Conservation (phyloP, 2,113 vertebrate genomes). For the Eubucco bourcierii region DNA sequence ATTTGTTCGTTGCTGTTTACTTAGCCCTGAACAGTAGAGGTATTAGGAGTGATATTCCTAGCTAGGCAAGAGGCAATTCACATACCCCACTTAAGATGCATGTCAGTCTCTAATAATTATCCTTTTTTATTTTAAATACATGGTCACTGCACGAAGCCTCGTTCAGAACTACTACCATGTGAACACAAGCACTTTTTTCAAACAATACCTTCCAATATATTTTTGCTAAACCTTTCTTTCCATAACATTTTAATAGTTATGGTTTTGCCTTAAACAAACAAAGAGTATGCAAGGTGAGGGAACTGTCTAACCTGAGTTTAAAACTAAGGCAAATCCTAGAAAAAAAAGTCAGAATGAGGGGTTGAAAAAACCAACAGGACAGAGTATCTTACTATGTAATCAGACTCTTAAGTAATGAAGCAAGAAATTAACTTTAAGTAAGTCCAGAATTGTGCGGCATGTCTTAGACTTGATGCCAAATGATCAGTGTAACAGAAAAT, state of each 20-base stretch:
- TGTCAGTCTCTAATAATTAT: neutral
- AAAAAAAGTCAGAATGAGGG: neutral
- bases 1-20: neutral
- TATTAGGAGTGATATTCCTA: neutral
- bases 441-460: slow-evolving; percentile 13
- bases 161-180: neutral
- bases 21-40: neutral
- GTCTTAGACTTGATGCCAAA: slow-evolving; percentile 27
- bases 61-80: neutral
- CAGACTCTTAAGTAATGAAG: slow-evolving; percentile 34
- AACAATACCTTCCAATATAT: neutral
- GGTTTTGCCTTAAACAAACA: neutral
- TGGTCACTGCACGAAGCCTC: neutral
- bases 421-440: slow-evolving; percentile 47
- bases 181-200: neutral
- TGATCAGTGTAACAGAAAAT: slow-evolving; percentile 45
- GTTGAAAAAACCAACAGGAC: neutral
- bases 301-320: neutral
- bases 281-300: neutral
- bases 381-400: neutral
- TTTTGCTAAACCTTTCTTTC: neutral
- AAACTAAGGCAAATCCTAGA: neutral
- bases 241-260: neutral
- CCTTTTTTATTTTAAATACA: neutral
- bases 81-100: neutral